A percentile compares a stretch with the other conserved stretches of the same genome.
Conservation (phyloP, 2,113 vertebrate genomes). For the Bujurquina vittata region DNA sequence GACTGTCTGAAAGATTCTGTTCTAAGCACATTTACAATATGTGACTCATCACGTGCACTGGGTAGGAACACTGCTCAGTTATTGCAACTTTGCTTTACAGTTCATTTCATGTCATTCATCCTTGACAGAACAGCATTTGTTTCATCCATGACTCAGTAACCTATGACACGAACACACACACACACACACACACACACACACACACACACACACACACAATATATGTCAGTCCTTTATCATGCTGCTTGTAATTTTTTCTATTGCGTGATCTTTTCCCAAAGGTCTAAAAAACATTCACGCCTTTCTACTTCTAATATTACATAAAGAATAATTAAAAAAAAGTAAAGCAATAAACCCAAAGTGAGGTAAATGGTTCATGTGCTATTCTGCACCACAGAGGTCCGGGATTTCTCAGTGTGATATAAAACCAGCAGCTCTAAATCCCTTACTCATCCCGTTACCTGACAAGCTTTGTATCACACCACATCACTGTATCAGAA, state of each 20-base stretch:
- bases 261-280: neutral
- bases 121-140: neutral
- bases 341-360: neutral
- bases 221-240: neutral
- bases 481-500: conserved; percentile 19
- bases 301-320: neutral
- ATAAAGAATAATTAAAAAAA: neutral
- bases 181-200: too few relatives aligned
- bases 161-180: neutral
- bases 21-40: neutral
- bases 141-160: neutral
- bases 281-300: neutral
- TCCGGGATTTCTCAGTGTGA: conserved; percentile 10
- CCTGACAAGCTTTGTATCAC: conserved; percentile 51
- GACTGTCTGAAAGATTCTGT: conserved; percentile 19
- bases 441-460: conserved; percentile 34
- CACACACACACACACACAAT: neutral
- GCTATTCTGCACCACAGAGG: neutral
- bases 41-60: neutral
- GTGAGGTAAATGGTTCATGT: conserved; percentile 4
- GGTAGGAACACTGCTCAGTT: neutral
- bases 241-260: neutral
- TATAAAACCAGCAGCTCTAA: conserved; percentile 35
- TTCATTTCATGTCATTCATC: neutral
- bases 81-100: neutral